Evolutionary conservation across 23 tunicate species (phyloP).

Genomic region (Oikopleura vanhoeffeni): DNA sequence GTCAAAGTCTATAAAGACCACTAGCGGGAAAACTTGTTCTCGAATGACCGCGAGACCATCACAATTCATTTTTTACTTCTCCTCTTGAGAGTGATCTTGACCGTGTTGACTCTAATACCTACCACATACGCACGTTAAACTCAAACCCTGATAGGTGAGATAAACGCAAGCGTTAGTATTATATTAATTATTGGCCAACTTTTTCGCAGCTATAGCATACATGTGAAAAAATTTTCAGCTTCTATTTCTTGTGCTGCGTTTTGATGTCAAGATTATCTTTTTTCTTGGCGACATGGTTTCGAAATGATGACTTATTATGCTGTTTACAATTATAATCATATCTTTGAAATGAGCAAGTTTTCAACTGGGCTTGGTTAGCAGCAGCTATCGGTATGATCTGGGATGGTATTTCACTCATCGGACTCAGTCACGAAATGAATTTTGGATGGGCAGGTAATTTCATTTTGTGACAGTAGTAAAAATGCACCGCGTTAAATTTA

Average conservation of each 20-base stretch:
- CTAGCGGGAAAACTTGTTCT: no score
- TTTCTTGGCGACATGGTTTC: no score
- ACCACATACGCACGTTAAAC: no score
- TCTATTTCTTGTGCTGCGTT: not conserved
- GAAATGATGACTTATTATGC: not conserved
- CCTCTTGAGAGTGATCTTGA: no score
- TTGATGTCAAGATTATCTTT: no score
- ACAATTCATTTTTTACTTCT: no score
- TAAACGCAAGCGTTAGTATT: no score
- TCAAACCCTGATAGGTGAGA: not conserved
- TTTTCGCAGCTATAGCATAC: not conserved
- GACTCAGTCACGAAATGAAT: not conserved
- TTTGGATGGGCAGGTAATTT: conserved; percentile 5
- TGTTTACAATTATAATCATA: not conserved
- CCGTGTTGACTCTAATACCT: no score
- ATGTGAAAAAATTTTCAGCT: not conserved
- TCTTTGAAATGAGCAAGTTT: not conserved
- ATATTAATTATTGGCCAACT: not conserved
- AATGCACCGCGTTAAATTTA: no score
- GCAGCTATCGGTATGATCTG: not conserved
- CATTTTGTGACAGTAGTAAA: no score
- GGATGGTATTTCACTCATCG: conserved; percentile 7
- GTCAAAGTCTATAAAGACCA: no score
- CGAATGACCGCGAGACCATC: no score
- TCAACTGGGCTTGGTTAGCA: not conserved